Evolutionary conservation across 1,140 invertebrate genomes (phyloP), one percentile per base, ranked within the genome.

Genomic region (Aphelinus certus): DNA sequence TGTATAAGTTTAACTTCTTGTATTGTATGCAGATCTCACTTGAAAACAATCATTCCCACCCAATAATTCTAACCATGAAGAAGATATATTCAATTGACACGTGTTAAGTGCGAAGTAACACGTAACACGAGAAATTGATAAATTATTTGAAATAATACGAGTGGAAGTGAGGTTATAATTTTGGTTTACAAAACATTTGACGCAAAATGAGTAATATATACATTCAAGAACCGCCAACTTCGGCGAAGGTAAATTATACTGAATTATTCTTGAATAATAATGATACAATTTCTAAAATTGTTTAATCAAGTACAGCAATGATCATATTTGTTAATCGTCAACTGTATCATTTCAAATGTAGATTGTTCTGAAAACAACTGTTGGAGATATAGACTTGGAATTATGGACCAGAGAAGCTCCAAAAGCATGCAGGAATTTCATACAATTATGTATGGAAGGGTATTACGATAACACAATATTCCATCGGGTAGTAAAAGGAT

Each of bases 321-420:
- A 67, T 26, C 26, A 9, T 7, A 7, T n/a, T 42, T 61, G 7
- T 58, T 26, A 26, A 26, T 73, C 71, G 70, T 81, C 1, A 56
- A 60, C 74, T 73, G 67, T 80, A 58, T 73, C 83, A 84, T 71
- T 47, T 69, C 78, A 77, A 79, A 46, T 60, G 69, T 79, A 98
- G 96, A 94, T 98, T 73, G 85, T 99, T 2, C 82, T 99, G 26
- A 93, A 95, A 83, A 99, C 98, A 42, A 92, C 95, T 60, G 94
- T 95, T 42, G 98, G 98, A 49, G 98, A 99, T 83, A 96, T 99
- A 77, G 98, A 99, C 80, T 93, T 99, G 72, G 98, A 99, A 90
- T 88, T 99, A 83, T 99, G 98, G 98, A 93, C 97, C 0, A 96
- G 96, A 85, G 98, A 99, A 90, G 91, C 96, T 49, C 98, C 98